Evolutionary conservation across 2,888 invertebrate species (phyloP).

Genomic region (Thymelicus lineola): DNA sequence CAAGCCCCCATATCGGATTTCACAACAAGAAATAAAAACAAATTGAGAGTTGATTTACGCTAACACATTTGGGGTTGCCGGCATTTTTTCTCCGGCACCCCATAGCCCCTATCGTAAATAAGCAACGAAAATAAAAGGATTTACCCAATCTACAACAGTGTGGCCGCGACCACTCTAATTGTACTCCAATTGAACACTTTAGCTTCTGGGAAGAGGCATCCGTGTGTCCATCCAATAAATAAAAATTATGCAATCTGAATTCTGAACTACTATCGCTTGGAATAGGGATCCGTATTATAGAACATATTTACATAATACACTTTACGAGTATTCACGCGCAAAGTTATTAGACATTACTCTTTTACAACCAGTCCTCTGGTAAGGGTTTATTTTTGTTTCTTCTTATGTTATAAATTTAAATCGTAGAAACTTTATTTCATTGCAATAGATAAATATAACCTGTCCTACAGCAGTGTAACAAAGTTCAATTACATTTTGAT

Average conservation of each 20-base stretch:
- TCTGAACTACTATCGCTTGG: neutral
- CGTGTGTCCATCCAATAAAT: constrained; percentile 55
- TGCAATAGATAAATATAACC: no score
- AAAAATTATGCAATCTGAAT: neutral
- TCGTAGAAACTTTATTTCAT: no score
- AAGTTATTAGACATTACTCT: no score
- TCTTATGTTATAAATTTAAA: no score
- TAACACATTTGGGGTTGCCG: constrained; percentile 23
- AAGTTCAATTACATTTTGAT: no score
- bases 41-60: constrained; percentile 35
- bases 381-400: no score
- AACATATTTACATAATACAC: no score
- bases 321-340: no score
- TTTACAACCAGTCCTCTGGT: no score
- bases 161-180: constrained; percentile 48
- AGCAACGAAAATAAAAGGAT: constrained; percentile 52
- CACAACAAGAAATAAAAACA: constrained; percentile 33
- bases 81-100: constrained; percentile 40
- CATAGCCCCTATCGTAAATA: constrained; percentile 48
- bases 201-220: constrained; percentile 46
- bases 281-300: neutral
- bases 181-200: constrained; percentile 53
- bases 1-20: constrained; percentile 31
- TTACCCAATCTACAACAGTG: constrained; percentile 49
- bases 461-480: no score